Base-by-base conservation (phyloP, 2,888 invertebrate genomes). In the Argyra leucocephala region DNA sequence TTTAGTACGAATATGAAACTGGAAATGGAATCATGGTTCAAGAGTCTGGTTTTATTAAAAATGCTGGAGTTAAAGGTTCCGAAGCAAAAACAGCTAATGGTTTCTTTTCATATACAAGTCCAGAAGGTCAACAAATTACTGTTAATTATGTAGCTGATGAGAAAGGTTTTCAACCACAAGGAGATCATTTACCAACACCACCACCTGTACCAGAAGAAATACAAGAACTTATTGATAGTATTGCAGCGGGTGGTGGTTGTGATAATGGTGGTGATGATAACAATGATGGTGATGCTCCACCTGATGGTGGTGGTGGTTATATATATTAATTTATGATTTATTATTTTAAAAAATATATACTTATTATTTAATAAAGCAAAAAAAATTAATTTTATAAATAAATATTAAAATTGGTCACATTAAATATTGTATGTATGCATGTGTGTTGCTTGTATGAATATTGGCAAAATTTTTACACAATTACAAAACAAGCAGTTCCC, bases 171-270 rank as follows among this genome's bases (percentile, higher is more conserved):
- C 82, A 76, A 66, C 77, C 78, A n/a, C 70, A 71, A 65, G 90
- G 91, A 57, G 88, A 86, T 62, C 90, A 91, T 77, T 80, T 91
- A 61, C 91, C 91, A 18, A 91, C 90, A 10, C 88, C 91, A 5
- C 91, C 90, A n/a, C 89, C 91, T 22, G 87, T 90, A 70, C 90
- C 90, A 10, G 82, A 84, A 64, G 89, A 87, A 70, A 90, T 90
- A 70, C 86, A 86, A 72, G 78, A 78, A 67, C 76, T 76, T 1
- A 69, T 79, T 62, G 77, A 76, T 66, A 75, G 73, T 67, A 72
- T 76, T 64, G 76, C 76, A 15, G 76, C 76, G 15, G 72, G 73
- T 22, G 78, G 77, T 12, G 76, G 76, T 1, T 76, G 76, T 69
- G 75, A 75, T 9, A 76, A 70, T 64, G 74, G 73, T 68, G 76